phyloP scores from a whole-genome alignment of 2,113 vertebrate genomes.

The human region DNA sequence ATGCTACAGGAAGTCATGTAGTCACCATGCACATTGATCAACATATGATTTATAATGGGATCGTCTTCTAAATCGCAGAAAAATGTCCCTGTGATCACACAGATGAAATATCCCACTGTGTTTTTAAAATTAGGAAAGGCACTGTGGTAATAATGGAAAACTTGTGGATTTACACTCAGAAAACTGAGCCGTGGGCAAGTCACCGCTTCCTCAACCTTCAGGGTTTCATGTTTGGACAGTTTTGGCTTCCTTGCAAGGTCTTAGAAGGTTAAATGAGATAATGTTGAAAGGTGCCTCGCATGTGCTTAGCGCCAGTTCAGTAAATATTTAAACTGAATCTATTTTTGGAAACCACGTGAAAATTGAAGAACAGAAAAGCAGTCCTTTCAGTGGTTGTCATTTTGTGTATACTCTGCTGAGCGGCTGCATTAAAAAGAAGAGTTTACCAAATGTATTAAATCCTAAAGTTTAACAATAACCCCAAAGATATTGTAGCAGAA shows the following conservation, averaged over 20 bases:
- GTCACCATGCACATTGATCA: fast-evolving
- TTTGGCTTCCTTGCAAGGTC: not conserved
- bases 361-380: not conserved
- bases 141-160: fast-evolving
- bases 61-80: not conserved
- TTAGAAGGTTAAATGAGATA: not conserved
- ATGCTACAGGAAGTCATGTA: fast-evolving
- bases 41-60: fast-evolving
- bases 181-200: not conserved
- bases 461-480: not conserved
- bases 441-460: not conserved
- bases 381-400: not conserved
- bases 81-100: not conserved
- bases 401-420: not conserved
- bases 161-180: fast-evolving
- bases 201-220: not conserved
- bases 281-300: not conserved
- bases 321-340: constrained; percentile 27
- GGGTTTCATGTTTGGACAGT: not conserved
- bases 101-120: fast-evolving
- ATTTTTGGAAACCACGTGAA: constrained; percentile 19
- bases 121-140: not conserved
- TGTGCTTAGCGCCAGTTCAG: not conserved
- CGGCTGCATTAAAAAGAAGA: not conserved
- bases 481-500: not conserved